Evolutionary conservation across 1,140 invertebrate species (phyloP).

Genomic region (Ephestia elutella): DNA sequence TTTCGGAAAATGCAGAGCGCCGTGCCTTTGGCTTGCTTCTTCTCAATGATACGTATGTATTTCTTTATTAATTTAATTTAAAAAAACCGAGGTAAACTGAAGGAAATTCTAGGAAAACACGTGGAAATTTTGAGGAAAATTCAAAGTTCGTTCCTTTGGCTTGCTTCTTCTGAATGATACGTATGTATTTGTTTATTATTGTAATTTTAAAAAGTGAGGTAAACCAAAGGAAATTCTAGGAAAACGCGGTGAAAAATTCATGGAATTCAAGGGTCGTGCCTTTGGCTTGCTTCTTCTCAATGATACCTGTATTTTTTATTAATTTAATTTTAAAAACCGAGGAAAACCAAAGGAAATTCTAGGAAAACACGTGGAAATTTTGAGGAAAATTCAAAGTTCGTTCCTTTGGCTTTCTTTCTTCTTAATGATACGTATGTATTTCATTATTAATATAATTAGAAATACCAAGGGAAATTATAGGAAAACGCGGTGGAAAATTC

Average conservation of each 20-base stretch:
- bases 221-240: neutral
- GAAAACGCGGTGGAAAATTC: neutral
- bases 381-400: conserved; percentile 32
- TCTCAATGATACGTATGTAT: conserved; percentile 58
- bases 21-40: conserved; percentile 51
- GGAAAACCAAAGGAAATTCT: too few species aligned
- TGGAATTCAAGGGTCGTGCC: conserved; percentile 43
- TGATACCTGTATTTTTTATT: conserved; percentile 47
- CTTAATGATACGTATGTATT: conserved; percentile 55
- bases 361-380: too few species aligned
- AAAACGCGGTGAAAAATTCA: neutral
- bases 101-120: too few species aligned
- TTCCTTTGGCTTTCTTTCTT: conserved; percentile 55
- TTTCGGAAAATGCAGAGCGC: conserved; percentile 33
- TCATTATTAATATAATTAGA: conserved; percentile 8
- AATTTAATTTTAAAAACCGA: neutral
- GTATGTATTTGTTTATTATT: conserved; percentile 36
- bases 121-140: conserved; percentile 18
- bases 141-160: conserved; percentile 46
- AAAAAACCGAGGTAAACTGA: neutral
- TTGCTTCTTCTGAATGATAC: conserved; percentile 55
- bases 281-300: conserved; percentile 51
- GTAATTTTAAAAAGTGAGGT: neutral
- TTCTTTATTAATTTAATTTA: conserved; percentile 11
- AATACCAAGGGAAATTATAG: neutral